phyloP scores from a whole-genome alignment of 2,113 vertebrate species.

The Anoplopoma fimbria region DNA sequence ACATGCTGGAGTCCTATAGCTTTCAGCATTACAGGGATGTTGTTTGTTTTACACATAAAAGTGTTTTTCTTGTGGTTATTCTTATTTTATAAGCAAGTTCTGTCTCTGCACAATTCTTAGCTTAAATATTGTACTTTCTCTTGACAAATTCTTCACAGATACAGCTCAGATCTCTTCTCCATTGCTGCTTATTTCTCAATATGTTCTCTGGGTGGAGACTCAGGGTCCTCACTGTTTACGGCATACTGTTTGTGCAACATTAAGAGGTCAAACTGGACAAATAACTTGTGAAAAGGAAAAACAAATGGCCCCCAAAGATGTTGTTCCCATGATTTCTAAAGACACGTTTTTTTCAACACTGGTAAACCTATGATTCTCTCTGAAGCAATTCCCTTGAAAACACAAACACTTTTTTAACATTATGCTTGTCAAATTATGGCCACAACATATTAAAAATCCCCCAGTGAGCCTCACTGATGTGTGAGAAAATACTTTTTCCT shows the following conservation, averaged over 20 bases:
- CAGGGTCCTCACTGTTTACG: slow-evolving; percentile 48
- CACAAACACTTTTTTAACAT: slow-evolving; percentile 54
- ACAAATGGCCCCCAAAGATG: slow-evolving; percentile 52
- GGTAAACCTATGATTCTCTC: slow-evolving; percentile 18
- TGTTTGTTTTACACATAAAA: background rate
- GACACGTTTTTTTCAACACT: slow-evolving; percentile 20
- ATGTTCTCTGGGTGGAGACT: slow-evolving; percentile 4
- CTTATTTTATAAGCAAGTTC: background rate
- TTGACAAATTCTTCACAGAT: background rate
- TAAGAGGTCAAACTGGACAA: slow-evolving; percentile 69
- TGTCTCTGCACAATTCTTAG: background rate
- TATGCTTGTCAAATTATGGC: slow-evolving; percentile 26
- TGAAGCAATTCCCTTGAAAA: slow-evolving; percentile 33
- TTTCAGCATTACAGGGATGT: background rate
- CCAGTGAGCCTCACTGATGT: slow-evolving; percentile 16
- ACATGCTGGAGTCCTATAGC: background rate
- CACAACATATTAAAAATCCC: slow-evolving; percentile 34
- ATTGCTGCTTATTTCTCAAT: slow-evolving; percentile 7
- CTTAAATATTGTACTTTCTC: background rate
- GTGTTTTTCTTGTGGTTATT: background rate
- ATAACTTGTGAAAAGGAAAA: slow-evolving; percentile 68
- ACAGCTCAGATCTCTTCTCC: background rate
- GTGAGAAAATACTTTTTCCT: slow-evolving; percentile 59
- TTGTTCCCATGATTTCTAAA: slow-evolving; percentile 63
- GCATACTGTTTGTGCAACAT: slow-evolving; percentile 60